Evolutionary conservation across 2,113 vertebrate species (phyloP).

Genomic region (Oreotrochilus melanogaster): DNA sequence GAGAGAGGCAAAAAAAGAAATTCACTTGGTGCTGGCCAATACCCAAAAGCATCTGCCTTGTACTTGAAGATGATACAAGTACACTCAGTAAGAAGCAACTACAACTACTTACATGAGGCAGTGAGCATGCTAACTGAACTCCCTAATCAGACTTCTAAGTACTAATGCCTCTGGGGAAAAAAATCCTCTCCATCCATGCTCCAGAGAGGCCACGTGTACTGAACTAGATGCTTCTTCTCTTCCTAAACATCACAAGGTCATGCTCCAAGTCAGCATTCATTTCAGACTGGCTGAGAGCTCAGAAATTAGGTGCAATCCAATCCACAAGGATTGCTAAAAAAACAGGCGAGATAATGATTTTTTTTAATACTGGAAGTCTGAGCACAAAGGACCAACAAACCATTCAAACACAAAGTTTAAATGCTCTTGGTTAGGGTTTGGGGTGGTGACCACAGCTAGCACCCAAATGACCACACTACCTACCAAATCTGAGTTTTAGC

Average conservation of each 20-base stretch:
- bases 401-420: not conserved
- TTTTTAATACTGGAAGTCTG: not conserved
- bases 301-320: not conserved
- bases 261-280: not conserved
- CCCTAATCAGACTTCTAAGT: not conserved
- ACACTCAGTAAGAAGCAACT: not conserved
- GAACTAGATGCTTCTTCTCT: not conserved
- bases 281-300: not conserved
- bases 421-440: not conserved
- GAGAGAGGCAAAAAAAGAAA: not conserved
- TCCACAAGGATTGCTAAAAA: not conserved
- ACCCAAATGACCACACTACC: not conserved
- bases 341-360: not conserved
- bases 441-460: not conserved
- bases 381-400: not conserved
- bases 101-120: not conserved
- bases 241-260: not conserved
- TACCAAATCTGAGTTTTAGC: not conserved
- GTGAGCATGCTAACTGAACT: not conserved
- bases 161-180: not conserved
- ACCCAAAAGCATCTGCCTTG: not conserved
- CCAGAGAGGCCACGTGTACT: not conserved
- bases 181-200: not conserved
- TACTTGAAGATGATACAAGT: not conserved
- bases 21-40: not conserved